Conservation (phyloP, 1,140 invertebrate genomes). For the Homalodisca vitripennis region DNA sequence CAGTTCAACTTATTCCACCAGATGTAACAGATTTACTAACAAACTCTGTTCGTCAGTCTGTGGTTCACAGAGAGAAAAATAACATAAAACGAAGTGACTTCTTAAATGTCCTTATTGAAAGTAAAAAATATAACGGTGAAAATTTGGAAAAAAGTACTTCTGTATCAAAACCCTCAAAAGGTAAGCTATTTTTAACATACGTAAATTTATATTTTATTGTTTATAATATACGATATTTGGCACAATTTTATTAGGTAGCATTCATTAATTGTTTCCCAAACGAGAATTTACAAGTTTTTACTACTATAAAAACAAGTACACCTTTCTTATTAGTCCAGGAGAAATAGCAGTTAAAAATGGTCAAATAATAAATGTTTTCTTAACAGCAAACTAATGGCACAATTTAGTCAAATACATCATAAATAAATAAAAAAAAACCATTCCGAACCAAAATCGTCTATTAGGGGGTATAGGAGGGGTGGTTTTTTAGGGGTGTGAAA, state of each 20-base stretch:
- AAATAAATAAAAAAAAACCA: too few species aligned
- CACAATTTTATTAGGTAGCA: background rate
- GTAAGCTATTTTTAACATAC: background rate
- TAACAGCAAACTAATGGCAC: too few species aligned
- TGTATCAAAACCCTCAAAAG: too few species aligned
- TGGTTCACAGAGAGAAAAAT: background rate
- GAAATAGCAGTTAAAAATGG: too few species aligned
- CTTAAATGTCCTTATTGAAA: conserved; percentile 5
- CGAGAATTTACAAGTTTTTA: background rate
- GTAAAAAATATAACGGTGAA: background rate
- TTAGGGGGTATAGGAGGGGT: too few species aligned
- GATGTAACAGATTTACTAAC: conserved; percentile 5
- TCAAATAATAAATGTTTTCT: too few species aligned
- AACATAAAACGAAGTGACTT: background rate
- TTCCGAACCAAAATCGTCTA: too few species aligned
- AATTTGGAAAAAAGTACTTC: background rate
- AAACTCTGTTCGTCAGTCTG: background rate
- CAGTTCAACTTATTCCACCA: background rate
- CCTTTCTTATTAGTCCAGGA: too few species aligned
- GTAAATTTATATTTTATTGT: background rate
- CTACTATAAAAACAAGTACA: too few species aligned
- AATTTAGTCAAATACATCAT: too few species aligned
- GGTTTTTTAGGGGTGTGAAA: too few species aligned
- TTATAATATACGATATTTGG: background rate
- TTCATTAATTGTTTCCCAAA: background rate